Percentiles rank a stretch among this genome's conserved stretches.
phyloP scores from a whole-genome alignment of 37 sponge, comb jelly and placozoan genomes.

The Cliona cf. orientalis region DNA sequence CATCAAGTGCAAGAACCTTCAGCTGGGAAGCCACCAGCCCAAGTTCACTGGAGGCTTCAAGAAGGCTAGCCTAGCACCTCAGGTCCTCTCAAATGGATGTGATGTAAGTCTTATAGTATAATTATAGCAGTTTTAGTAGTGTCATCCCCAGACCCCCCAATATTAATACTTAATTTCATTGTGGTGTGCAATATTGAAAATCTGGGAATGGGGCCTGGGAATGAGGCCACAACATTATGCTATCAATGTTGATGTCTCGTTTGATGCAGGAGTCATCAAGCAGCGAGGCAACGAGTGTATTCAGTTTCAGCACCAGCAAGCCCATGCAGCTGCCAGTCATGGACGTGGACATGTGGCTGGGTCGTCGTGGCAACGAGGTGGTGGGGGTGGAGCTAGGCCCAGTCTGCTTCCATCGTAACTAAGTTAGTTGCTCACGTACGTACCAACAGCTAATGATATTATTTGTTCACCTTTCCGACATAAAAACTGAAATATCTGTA shows the following conservation, averaged over 20 bases:
- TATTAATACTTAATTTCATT: no score
- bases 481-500: no score
- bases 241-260: no score
- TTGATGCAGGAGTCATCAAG: not conserved
- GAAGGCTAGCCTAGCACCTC: not conserved
- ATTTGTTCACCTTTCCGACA: no score
- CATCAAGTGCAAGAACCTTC: conserved; percentile 45
- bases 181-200: no score
- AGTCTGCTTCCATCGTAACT: conserved; percentile 70
- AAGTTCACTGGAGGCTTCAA: conserved; percentile 26
- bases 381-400: conserved; percentile 67
- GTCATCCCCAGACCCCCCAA: no score
- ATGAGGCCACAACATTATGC: no score
- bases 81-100: conserved; percentile 32
- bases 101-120: conserved; percentile 5
- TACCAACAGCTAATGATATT: no score
- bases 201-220: no score
- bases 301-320: conserved; percentile 48
- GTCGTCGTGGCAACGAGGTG: conserved; percentile 14
- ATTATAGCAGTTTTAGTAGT: not conserved
- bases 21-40: not conserved
- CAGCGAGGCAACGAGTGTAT: conserved; percentile 14
- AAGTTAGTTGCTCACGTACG: no score
- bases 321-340: conserved; percentile 59
- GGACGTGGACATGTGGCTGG: conserved; percentile 49